These are phyloP conservation scores for Dasysyrphus albostriatus DNA, from an alignment of 2,888 invertebrate species.

Conservation along the genomic window DNA sequence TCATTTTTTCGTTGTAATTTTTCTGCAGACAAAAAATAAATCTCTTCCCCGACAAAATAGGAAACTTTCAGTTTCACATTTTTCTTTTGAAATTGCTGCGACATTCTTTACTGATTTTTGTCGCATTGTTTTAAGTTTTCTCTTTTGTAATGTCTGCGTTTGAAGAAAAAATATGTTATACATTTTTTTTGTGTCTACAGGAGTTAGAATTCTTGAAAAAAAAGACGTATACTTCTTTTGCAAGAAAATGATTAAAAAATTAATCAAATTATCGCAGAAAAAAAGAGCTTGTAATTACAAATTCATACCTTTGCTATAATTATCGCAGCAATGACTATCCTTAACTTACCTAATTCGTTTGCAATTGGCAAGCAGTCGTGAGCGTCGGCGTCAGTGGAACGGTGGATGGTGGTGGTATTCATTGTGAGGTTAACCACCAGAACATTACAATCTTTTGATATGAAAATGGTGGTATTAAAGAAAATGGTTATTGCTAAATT, in stretches of 20 bases:
- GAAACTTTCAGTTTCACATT: constrained; percentile 27
- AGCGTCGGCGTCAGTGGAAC: too few relatives aligned
- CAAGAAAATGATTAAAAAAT: neutral
- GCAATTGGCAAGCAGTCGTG: neutral
- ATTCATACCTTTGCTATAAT: constrained; percentile 15
- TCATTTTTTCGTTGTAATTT: neutral
- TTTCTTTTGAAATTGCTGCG: constrained; percentile 55
- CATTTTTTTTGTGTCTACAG: neutral
- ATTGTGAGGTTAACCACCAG: constrained; percentile 49
- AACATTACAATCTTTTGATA: constrained; percentile 44
- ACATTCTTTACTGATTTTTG: constrained; percentile 47
- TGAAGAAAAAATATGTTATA: neutral
- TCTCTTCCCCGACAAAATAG: neutral
- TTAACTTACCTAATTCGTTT: constrained; percentile 41
- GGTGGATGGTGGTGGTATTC: neutral
- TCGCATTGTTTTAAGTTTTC: constrained; percentile 41
- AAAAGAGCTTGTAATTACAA: constrained; percentile 1
- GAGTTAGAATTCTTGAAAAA: neutral
- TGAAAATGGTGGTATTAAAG: constrained; percentile 38
- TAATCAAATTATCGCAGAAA: neutral
- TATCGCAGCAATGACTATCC: neutral
- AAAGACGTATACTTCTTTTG: neutral
- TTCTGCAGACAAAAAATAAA: constrained; percentile 5
- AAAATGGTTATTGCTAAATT: constrained; percentile 74
- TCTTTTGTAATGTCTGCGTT: neutral